Evolutionary conservation across 2,888 invertebrate species (phyloP).

Genomic region (Odontomyia ornata): DNA sequence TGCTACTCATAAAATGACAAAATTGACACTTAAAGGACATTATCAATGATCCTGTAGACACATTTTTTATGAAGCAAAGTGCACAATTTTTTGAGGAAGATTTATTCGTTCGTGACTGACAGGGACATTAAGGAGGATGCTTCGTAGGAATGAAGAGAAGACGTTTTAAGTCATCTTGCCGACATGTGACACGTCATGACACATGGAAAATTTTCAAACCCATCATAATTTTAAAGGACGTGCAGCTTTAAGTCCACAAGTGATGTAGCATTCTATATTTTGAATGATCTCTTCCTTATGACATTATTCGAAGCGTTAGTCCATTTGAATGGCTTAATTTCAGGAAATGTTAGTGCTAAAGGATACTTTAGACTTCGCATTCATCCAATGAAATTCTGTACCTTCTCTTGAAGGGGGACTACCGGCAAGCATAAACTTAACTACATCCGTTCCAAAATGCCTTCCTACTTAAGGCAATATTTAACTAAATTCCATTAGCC

Average conservation of each 20-base stretch:
- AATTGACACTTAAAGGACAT: slow-evolving; percentile 9
- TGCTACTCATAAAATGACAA: not conserved
- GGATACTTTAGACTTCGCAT: too few relatives aligned
- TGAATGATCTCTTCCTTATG: too few relatives aligned
- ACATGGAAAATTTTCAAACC: too few relatives aligned
- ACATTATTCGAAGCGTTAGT: too few relatives aligned
- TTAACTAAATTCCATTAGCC: slow-evolving; percentile 26
- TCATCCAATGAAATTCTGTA: too few relatives aligned
- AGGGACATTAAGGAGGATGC: not conserved
- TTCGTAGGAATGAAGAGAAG: not conserved
- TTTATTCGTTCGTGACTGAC: not conserved
- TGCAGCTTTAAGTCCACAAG: too few relatives aligned
- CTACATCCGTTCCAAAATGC: slow-evolving; percentile 4
- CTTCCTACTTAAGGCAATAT: slow-evolving; percentile 15
- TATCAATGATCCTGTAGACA: not conserved
- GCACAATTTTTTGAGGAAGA: not conserved
- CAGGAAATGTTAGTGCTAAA: too few relatives aligned
- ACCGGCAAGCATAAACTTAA: not conserved
- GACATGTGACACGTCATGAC: too few relatives aligned
- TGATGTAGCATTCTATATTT: too few relatives aligned
- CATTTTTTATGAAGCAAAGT: not conserved
- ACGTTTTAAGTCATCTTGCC: not conserved
- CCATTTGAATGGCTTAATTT: too few relatives aligned
- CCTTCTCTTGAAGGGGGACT: not conserved
- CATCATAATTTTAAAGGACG: too few relatives aligned